Conservation (phyloP, 2,888 invertebrate genomes). For the Cryptocephalus primarius region DNA sequence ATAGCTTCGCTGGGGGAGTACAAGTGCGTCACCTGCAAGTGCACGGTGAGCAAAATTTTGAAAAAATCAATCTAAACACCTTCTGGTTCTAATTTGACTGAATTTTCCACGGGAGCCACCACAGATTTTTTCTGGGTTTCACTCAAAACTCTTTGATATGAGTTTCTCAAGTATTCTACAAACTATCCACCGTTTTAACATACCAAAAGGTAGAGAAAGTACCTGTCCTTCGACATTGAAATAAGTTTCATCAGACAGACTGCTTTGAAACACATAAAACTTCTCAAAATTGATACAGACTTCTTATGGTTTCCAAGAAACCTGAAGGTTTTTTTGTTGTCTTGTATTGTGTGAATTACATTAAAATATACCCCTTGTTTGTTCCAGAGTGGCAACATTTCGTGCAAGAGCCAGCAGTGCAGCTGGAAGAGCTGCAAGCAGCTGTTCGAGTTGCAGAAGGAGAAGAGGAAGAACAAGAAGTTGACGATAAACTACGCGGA, state of each 20-base stretch:
- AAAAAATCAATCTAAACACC: not conserved
- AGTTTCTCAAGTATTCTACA: too few relatives aligned
- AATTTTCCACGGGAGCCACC: too few relatives aligned
- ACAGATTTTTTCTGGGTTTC: too few relatives aligned
- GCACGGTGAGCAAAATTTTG: constrained; percentile 56
- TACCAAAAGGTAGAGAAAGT: not conserved
- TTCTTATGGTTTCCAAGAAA: too few relatives aligned
- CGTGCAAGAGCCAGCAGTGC: constrained; percentile 72
- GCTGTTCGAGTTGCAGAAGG: constrained; percentile 30
- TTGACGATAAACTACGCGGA: constrained; percentile 37
- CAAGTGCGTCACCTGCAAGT: constrained; percentile 85
- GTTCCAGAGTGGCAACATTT: constrained; percentile 66
- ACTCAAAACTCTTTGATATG: too few relatives aligned
- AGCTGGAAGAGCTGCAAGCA: constrained; percentile 58
- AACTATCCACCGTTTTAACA: not conserved
- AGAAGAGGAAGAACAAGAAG: constrained; percentile 34
- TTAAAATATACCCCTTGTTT: constrained; percentile 2
- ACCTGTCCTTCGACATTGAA: too few relatives aligned
- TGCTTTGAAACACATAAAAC: too few relatives aligned
- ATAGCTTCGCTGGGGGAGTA: constrained; percentile 80
- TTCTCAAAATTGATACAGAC: too few relatives aligned
- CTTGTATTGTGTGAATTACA: too few relatives aligned
- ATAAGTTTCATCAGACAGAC: too few relatives aligned
- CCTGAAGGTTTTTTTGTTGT: too few relatives aligned
- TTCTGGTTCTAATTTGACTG: not conserved